Conservation (phyloP, 2,888 invertebrate genomes). For the Troilus luridus region DNA sequence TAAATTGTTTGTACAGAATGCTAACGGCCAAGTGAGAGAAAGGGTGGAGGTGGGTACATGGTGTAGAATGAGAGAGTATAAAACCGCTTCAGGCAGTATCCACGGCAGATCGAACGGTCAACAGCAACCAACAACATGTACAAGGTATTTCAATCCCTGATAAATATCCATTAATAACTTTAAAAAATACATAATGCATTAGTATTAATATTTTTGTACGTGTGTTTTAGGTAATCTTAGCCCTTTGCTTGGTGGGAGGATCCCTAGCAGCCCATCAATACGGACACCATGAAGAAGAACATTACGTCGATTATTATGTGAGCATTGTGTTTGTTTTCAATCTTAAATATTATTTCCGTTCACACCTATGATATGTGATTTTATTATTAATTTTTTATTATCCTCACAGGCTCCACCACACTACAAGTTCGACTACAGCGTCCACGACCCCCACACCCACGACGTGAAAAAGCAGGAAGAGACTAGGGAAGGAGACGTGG, state of each 20-base stretch:
- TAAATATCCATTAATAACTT: neutral
- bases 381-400: too few relatives aligned
- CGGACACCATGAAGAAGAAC: conserved; percentile 57
- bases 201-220: neutral
- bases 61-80: too few relatives aligned
- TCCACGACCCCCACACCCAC: conserved; percentile 56
- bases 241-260: conserved; percentile 37
- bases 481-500: conserved; percentile 56
- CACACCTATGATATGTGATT: too few relatives aligned
- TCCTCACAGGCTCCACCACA: conserved; percentile 58
- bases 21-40: too few relatives aligned
- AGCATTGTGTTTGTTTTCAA: neutral
- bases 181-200: neutral
- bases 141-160: neutral
- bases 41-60: too few relatives aligned
- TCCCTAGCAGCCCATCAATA: conserved; percentile 1
- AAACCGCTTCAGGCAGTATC: too few relatives aligned
- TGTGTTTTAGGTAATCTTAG: conserved; percentile 40
- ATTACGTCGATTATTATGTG: conserved; percentile 22
- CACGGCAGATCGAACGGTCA: neutral
- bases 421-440: conserved; percentile 61
- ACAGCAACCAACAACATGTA: neutral
- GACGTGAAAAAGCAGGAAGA: too few relatives aligned
- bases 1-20: too few relatives aligned
- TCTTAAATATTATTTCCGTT: too few relatives aligned